Percentiles rank a stretch among this genome's conserved stretches.
Conservation (phyloP, 1,140 invertebrate genomes). For the Bacillus rossius region DNA sequence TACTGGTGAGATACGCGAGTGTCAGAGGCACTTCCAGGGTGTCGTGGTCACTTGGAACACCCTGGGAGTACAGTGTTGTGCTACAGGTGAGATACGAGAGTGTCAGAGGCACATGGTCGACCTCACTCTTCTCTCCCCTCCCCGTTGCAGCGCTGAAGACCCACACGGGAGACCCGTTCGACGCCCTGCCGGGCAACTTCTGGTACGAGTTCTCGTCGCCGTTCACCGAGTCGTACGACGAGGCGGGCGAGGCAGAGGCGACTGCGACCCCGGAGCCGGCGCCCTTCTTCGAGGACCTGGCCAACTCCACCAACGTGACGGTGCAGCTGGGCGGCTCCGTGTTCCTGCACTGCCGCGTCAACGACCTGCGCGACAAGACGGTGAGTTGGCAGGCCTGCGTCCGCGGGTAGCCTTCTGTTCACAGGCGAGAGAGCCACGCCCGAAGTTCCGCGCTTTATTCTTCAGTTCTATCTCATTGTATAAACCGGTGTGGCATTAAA, state of each 20-base stretch:
- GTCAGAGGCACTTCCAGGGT: too few relatives aligned
- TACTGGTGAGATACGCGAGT: too few relatives aligned
- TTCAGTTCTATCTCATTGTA: too few relatives aligned
- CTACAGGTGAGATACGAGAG: too few relatives aligned
- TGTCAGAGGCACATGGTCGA: too few relatives aligned
- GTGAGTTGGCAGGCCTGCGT: slow-evolving; percentile 46
- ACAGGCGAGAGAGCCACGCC: too few relatives aligned
- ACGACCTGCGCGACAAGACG: slow-evolving; percentile 66
- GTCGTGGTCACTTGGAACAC: too few relatives aligned
- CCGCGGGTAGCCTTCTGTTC: too few relatives aligned
- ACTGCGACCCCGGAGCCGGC: slow-evolving; percentile 51
- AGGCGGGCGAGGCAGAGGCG: slow-evolving; percentile 42
- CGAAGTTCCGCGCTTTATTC: too few relatives aligned
- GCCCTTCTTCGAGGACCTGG: slow-evolving; percentile 56
- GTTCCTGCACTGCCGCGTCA: slow-evolving; percentile 62
- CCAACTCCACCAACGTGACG: slow-evolving; percentile 53
- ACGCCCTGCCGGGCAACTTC: slow-evolving; percentile 48
- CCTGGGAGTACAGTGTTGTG: too few relatives aligned
- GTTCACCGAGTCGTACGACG: slow-evolving; percentile 50
- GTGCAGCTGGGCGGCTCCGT: slow-evolving; percentile 59
- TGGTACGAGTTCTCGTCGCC: slow-evolving; percentile 56
- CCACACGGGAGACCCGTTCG: slow-evolving; percentile 19
- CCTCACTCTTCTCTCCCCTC: too few relatives aligned
- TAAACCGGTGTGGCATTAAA: too few relatives aligned
- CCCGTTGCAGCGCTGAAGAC: slow-evolving; percentile 4